Percentiles rank a stretch among this genome's conserved stretches.
phyloP scores from a whole-genome alignment of 2,113 vertebrate species.

The Ophiodon elongatus region DNA sequence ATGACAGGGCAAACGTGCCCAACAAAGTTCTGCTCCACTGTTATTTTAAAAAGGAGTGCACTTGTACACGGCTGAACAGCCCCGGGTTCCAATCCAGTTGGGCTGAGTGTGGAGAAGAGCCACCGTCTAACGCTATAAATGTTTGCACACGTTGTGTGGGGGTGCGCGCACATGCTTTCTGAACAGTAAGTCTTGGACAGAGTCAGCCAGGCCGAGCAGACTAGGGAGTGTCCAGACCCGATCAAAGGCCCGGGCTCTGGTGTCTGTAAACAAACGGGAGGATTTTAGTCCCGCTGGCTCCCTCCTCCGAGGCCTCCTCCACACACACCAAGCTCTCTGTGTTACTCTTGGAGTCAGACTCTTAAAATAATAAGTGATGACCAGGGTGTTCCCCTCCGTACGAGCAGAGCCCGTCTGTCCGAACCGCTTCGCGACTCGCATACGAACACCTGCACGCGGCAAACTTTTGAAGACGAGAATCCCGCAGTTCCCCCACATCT shows the following conservation, averaged over 20 bases:
- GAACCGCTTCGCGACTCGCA: constrained; percentile 28
- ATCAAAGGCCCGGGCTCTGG: constrained; percentile 67
- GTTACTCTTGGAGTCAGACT: constrained; percentile 67
- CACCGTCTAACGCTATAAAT: not conserved
- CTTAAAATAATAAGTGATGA: constrained; percentile 66
- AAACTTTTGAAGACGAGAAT: constrained; percentile 42
- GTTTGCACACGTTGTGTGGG: constrained; percentile 25
- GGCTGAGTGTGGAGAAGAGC: constrained; percentile 7
- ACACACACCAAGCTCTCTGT: constrained; percentile 56
- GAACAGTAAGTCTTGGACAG: constrained; percentile 37
- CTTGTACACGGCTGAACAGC: not conserved
- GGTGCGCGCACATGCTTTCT: constrained; percentile 12
- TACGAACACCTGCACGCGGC: constrained; percentile 49
- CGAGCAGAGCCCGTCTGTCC: constrained; percentile 37
- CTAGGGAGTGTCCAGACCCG: constrained; percentile 55
- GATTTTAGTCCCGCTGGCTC: constrained; percentile 57
- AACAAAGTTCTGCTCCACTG: not conserved
- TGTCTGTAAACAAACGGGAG: constrained; percentile 69
- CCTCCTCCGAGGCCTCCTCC: constrained; percentile 57
- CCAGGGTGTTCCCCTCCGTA: constrained; percentile 56
- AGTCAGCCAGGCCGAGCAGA: constrained; percentile 35
- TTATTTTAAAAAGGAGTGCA: not conserved
- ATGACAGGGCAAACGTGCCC: not conserved
- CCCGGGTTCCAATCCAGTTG: not conserved
- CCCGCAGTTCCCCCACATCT: constrained; percentile 55